Evolutionary conservation across 2,797 vertebrate genomes (phyloP).

Genomic region (Perodicticus potto): DNA sequence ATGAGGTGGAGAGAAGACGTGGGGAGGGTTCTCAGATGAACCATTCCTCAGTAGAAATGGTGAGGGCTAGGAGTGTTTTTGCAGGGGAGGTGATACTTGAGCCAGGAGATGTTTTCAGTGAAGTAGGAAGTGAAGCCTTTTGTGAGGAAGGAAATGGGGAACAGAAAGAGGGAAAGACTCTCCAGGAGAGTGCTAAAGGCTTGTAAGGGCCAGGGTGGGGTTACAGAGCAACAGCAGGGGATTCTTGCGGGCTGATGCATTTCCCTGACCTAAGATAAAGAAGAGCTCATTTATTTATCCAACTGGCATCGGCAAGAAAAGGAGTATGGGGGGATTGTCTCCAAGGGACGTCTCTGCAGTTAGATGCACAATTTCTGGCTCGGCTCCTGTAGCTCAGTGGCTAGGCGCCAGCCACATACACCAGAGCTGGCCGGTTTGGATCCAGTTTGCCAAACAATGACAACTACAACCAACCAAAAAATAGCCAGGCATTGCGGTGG

Average conservation of each 20-base stretch:
- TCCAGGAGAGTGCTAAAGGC: neutral
- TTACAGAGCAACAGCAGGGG: neutral
- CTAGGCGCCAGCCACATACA: no score
- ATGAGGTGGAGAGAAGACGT: neutral
- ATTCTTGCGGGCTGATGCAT: neutral
- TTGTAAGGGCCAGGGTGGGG: neutral
- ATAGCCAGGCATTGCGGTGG: no score
- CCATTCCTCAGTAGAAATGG: neutral
- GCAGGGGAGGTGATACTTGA: conserved; percentile 11
- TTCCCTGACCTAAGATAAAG: neutral
- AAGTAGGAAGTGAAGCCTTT: conserved; percentile 71
- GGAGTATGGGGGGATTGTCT: neutral
- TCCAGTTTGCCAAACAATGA: no score
- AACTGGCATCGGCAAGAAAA: neutral
- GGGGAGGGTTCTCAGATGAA: neutral
- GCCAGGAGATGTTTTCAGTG: neutral
- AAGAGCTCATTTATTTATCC: neutral
- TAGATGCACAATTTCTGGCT: neutral
- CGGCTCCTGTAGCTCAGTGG: no score
- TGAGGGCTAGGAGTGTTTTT: neutral
- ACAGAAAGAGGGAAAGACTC: conserved; percentile 74
- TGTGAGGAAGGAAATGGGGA: conserved; percentile 63
- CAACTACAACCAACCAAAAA: no score
- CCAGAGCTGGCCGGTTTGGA: no score
- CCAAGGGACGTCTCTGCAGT: neutral